phyloP scores from a whole-genome alignment of 2,888 invertebrate species.

The Perithous albicinctus region DNA sequence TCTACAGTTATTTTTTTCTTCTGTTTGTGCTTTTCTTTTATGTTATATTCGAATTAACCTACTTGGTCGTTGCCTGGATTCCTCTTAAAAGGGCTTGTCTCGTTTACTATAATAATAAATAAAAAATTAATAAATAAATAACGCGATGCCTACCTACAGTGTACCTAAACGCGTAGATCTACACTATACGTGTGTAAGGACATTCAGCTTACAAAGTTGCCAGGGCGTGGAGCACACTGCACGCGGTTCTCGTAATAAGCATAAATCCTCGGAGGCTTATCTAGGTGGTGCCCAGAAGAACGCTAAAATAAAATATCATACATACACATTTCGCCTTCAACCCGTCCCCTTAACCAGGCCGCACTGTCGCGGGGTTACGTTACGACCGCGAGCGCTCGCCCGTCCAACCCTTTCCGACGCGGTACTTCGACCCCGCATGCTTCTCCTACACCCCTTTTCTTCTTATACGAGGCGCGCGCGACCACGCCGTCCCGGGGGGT shows the following conservation, averaged over 20 bases:
- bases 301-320: conserved; percentile 84
- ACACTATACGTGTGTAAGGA: conserved; percentile 63
- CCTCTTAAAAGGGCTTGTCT: no score
- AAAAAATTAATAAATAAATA: no score
- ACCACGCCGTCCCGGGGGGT: conserved; percentile 52
- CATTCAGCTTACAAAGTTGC: conserved; percentile 77
- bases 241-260: conserved; percentile 82
- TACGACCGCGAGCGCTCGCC: conserved; percentile 52
- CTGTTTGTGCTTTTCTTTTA: no score
- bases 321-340: conserved; percentile 78
- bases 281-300: conserved; percentile 83
- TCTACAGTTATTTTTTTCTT: no score
- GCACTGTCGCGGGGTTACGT: conserved; percentile 50
- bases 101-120: no score
- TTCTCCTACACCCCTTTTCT: conserved; percentile 59
- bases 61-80: no score
- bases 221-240: conserved; percentile 40
- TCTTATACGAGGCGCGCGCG: conserved; percentile 49
- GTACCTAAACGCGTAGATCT: neutral
- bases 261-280: conserved; percentile 84
- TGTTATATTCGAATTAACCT: no score
- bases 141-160: neutral
- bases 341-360: conserved; percentile 68
- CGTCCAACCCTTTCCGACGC: conserved; percentile 54
- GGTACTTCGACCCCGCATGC: conserved; percentile 40